phyloP scores from a whole-genome alignment of 2,888 invertebrate genomes.

The Rhagophthalmus giganteus region DNA sequence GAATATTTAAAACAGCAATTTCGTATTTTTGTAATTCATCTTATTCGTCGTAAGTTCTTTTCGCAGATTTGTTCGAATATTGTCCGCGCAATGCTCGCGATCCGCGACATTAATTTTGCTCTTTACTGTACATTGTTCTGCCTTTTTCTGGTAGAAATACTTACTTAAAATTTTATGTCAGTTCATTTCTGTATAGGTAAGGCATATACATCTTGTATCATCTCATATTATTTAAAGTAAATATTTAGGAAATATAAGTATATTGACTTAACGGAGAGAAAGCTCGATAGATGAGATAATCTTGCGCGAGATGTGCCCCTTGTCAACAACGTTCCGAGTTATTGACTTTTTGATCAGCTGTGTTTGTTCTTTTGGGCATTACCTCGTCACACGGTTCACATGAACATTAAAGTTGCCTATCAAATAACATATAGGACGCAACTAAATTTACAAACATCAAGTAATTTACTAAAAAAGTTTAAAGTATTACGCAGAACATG shows the following conservation, averaged over 20 bases:
- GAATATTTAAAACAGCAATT: too few relatives aligned
- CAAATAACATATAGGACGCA: conserved; percentile 5
- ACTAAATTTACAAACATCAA: not conserved
- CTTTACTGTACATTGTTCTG: too few relatives aligned
- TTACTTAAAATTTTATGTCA: too few relatives aligned
- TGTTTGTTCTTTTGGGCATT: conserved; percentile 46
- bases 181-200: too few relatives aligned
- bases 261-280: conserved; percentile 27
- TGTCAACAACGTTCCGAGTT: conserved; percentile 47
- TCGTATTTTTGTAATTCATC: too few relatives aligned
- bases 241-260: conserved; percentile 30
- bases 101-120: too few relatives aligned
- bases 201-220: conserved; percentile 26
- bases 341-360: conserved; percentile 51
- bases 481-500: not conserved
- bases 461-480: not conserved
- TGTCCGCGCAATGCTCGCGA: too few relatives aligned
- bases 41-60: too few relatives aligned
- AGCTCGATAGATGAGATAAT: conserved; percentile 35
- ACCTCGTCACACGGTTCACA: conserved; percentile 43
- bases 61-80: too few relatives aligned
- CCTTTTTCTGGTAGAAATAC: too few relatives aligned
- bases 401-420: conserved; percentile 14
- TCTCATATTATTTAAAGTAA: conserved; percentile 27
- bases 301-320: conserved; percentile 38